These are phyloP conservation scores for Meta bourneti DNA, from an alignment of 2,888 invertebrate species.

Conservation along the genomic window DNA sequence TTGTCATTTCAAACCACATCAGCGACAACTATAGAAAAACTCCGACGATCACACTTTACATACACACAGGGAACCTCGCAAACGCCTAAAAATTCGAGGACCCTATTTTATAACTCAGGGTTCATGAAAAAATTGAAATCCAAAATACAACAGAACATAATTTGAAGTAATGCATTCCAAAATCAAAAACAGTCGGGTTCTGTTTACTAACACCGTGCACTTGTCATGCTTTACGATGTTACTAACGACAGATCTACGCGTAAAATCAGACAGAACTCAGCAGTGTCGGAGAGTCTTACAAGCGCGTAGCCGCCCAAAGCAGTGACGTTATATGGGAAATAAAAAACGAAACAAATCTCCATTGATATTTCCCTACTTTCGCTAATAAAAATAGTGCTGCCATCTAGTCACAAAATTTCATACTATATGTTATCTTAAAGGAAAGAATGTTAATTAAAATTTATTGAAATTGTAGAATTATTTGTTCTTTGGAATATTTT, in stretches of 20 bases:
- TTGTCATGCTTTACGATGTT: conserved; percentile 61
- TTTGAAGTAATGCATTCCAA: conserved; percentile 1
- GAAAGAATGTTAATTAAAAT: background rate
- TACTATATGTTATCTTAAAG: background rate
- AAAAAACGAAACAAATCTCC: conserved; percentile 35
- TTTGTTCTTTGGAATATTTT: background rate
- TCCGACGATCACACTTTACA: conserved; percentile 26
- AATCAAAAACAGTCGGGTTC: conserved; percentile 9
- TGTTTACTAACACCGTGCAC: conserved; percentile 40
- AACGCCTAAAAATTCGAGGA: conserved; percentile 32
- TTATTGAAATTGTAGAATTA: background rate
- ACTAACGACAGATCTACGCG: conserved; percentile 47
- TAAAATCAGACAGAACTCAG: conserved; percentile 9
- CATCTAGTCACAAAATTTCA: conserved; percentile 7
- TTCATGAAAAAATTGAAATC: conserved; percentile 53
- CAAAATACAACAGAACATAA: conserved; percentile 35
- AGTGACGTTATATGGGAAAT: conserved; percentile 42
- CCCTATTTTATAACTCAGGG: conserved; percentile 28
- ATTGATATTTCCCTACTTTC: conserved; percentile 48
- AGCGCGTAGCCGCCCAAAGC: conserved; percentile 46
- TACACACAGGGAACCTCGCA: conserved; percentile 24
- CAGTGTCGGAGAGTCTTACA: conserved; percentile 13
- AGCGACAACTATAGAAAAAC: conserved; percentile 42
- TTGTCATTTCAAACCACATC: conserved; percentile 68
- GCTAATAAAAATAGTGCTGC: conserved; percentile 24